These are phyloP conservation scores for Catocala sponsa DNA, from an alignment of 2,888 invertebrate genomes.

Conservation along the genomic window DNA sequence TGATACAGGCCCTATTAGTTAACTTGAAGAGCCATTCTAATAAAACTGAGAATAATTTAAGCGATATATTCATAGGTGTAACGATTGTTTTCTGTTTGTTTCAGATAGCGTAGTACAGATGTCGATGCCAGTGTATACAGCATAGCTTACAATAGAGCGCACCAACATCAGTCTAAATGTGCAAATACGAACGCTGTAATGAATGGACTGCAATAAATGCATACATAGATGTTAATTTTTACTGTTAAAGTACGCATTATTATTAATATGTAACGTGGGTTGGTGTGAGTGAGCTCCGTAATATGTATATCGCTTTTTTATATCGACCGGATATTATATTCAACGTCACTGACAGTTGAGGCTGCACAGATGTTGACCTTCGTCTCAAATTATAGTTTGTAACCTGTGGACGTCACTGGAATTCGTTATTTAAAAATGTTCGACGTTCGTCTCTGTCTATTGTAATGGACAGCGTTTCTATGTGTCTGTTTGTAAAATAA, in stretches of 20 bases:
- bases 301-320: constrained; percentile 72
- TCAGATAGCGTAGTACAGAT: constrained; percentile 70
- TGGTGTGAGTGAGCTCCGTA: constrained; percentile 76
- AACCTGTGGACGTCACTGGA: constrained; percentile 37
- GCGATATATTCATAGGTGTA: too few species aligned
- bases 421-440: constrained; percentile 35
- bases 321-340: constrained; percentile 49
- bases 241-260: constrained; percentile 75
- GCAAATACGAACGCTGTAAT: constrained; percentile 68
- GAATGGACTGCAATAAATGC: constrained; percentile 76
- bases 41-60: too few species aligned
- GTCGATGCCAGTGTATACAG: constrained; percentile 75
- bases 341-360: constrained; percentile 61
- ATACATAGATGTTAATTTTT: constrained; percentile 77
- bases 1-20: too few species aligned
- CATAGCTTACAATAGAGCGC: constrained; percentile 76
- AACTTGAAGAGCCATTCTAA: too few species aligned
- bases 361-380: constrained; percentile 38
- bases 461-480: background rate
- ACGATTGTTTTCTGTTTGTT: constrained; percentile 44
- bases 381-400: constrained; percentile 27
- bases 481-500: background rate
- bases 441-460: constrained; percentile 29
- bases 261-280: constrained; percentile 71
- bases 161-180: constrained; percentile 69